phyloP scores from a whole-genome alignment of 1,140 invertebrate species.

The Periplaneta americana region DNA sequence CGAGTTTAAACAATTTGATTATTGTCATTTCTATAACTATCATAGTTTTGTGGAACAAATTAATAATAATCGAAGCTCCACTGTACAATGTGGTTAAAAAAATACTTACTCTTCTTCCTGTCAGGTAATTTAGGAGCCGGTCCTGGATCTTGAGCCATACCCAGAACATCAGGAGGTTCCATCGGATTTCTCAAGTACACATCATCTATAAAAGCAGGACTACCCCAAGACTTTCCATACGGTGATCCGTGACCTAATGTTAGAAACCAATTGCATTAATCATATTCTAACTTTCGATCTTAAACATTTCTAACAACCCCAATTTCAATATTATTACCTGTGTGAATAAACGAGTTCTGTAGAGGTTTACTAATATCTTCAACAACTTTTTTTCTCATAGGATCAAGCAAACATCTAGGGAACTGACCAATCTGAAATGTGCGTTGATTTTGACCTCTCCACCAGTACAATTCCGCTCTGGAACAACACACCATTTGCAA shows the following conservation, averaged over 20 bases:
- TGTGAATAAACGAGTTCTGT: conserved; percentile 83
- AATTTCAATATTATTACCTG: conserved; percentile 42
- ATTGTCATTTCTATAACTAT: too few relatives aligned
- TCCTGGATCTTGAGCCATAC: conserved; percentile 34
- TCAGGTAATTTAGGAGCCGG: conserved; percentile 28
- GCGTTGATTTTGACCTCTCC: conserved; percentile 92
- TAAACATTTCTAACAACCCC: neutral
- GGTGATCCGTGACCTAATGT: conserved; percentile 57
- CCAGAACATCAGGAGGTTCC: conserved; percentile 70
- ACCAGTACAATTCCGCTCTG: conserved; percentile 82
- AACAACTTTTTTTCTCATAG: conserved; percentile 52
- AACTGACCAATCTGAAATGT: conserved; percentile 79
- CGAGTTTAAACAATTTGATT: too few relatives aligned
- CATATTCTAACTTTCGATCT: neutral
- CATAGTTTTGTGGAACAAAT: too few relatives aligned
- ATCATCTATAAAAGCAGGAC: conserved; percentile 73
- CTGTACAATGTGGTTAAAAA: too few relatives aligned
- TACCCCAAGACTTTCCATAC: conserved; percentile 81
- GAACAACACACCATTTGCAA: too few relatives aligned
- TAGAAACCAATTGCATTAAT: conserved; percentile 15
- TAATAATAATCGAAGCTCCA: too few relatives aligned
- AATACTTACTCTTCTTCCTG: conserved; percentile 15
- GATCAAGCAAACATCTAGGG: conserved; percentile 61
- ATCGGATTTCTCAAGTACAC: conserved; percentile 79
- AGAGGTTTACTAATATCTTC: conserved; percentile 72